Base-by-base conservation (phyloP, 2,888 invertebrate species). In the Aromia moschata region DNA sequence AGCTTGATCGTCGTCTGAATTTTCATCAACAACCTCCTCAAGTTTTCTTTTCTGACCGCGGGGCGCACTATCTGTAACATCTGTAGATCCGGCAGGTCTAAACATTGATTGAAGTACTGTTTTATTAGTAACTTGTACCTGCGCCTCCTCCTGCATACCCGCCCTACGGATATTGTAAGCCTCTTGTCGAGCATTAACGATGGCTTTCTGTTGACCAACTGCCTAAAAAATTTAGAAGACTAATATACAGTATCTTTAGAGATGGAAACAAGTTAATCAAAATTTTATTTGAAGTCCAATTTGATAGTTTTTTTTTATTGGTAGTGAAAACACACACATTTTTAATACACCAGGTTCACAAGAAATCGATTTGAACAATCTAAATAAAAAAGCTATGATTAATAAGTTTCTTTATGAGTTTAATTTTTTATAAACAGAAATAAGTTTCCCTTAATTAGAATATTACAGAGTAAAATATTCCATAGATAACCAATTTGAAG, bases 181-280 rank as follows among this genome's bases (percentile, higher is more conserved):
- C 77, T 93, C 92, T 58, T 89, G 85, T 2, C 93, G 85, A 0
- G 90, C 88, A 78, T 94, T 92, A 60, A 83, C 79, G 45, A 93
- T 81, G 0, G 86, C 80, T 55, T 79, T 81, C 0, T 82, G 73
- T 68, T 78, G 82, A 0, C 89, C 89, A 7, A 91, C 63, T 0
- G 89, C 81, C 88, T 89, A 75, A 25, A 25, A 25, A 25, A 25
- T 7, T 3, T 25, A 5, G 7, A 25, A 7, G 25, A 7, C n/a
- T 7, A 25, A 25, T 25, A 25, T 25, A 25, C 25, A 25, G 25
- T 5, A 25, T 7, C 25, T 25, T 25, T n/a, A n/a, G n/a, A n/a
- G n/a, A n/a, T n/a, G n/a, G n/a, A n/a, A n/a, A n/a, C n/a, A n/a
- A n/a, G n/a, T n/a, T n/a, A n/a, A n/a, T n/a, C n/a, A n/a, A n/a